Conservation (phyloP, 2,888 invertebrate genomes). For the Parnassius apollo region DNA sequence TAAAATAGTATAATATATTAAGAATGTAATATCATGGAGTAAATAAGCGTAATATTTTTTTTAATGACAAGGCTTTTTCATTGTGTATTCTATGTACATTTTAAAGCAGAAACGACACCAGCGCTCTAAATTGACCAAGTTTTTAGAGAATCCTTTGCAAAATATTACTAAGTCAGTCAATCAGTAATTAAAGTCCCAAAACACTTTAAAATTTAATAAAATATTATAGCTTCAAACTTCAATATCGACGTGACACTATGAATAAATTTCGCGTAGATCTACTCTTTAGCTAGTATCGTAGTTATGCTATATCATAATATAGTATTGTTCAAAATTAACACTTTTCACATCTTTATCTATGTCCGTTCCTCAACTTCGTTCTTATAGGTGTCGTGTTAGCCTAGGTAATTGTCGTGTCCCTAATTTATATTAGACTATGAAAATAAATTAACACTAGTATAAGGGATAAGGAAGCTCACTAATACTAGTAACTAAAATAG, state of each 20-base stretch:
- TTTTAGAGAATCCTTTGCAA: neutral
- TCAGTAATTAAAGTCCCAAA: neutral
- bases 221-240: conserved; percentile 31
- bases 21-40: neutral
- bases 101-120: too few relatives aligned
- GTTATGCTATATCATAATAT: conserved; percentile 51
- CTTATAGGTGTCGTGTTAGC: conserved; percentile 79
- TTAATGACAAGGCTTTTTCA: too few relatives aligned
- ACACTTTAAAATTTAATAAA: conserved; percentile 6
- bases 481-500: conserved; percentile 49
- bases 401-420: conserved; percentile 77
- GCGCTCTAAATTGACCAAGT: neutral
- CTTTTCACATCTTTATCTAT: conserved; percentile 68
- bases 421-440: conserved; percentile 47
- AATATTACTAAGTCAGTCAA: neutral
- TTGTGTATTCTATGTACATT: too few relatives aligned
- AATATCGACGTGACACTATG: conserved; percentile 1
- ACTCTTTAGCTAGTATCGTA: conserved; percentile 44
- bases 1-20: neutral
- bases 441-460: conserved; percentile 11
- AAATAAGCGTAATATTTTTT: too few relatives aligned
- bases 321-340: conserved; percentile 62
- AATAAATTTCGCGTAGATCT: conserved; percentile 28
- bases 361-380: conserved; percentile 79
- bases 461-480: conserved; percentile 70